phyloP scores from a whole-genome alignment of 2,888 invertebrate genomes.

The Erynnis tages region DNA sequence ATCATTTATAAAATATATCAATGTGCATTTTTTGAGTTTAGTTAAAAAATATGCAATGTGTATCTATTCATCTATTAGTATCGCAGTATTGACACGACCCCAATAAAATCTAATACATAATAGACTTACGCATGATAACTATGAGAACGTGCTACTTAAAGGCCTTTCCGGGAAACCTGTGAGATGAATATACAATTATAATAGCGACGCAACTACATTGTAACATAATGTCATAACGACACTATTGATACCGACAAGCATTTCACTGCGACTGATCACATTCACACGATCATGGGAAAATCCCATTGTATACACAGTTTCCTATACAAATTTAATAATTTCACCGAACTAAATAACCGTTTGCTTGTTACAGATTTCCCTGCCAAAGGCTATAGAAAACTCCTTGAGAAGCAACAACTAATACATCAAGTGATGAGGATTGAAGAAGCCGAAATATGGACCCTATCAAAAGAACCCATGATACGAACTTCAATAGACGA shows the following conservation, averaged over 20 bases:
- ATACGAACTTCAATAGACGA: slow-evolving; percentile 47
- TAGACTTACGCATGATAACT: no score
- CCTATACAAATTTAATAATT: slow-evolving; percentile 5
- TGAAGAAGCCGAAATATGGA: slow-evolving; percentile 56
- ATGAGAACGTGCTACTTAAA: no score
- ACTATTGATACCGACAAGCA: slow-evolving; percentile 1
- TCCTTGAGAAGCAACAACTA: slow-evolving; percentile 28
- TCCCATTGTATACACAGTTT: slow-evolving; percentile 1
- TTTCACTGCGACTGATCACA: slow-evolving; percentile 18
- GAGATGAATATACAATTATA: slow-evolving; percentile 2
- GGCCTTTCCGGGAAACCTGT: not conserved
- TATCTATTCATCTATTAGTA: no score
- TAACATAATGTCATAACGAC: slow-evolving; percentile 12
- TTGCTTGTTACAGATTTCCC: slow-evolving; percentile 60
- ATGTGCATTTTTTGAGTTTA: no score
- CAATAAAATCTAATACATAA: no score
- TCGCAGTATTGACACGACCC: no score
- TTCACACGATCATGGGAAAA: slow-evolving; percentile 6
- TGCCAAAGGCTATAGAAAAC: slow-evolving; percentile 40
- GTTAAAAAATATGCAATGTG: no score
- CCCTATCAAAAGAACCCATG: slow-evolving; percentile 43
- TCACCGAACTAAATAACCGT: slow-evolving; percentile 6
- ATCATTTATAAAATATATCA: no score
- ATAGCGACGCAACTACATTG: slow-evolving; percentile 1
- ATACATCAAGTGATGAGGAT: slow-evolving; percentile 20